Evolutionary conservation across 2,113 vertebrate species (phyloP), one percentile per base, ranked within the genome.

Genomic region (Oxygymnocypris stewartii): DNA sequence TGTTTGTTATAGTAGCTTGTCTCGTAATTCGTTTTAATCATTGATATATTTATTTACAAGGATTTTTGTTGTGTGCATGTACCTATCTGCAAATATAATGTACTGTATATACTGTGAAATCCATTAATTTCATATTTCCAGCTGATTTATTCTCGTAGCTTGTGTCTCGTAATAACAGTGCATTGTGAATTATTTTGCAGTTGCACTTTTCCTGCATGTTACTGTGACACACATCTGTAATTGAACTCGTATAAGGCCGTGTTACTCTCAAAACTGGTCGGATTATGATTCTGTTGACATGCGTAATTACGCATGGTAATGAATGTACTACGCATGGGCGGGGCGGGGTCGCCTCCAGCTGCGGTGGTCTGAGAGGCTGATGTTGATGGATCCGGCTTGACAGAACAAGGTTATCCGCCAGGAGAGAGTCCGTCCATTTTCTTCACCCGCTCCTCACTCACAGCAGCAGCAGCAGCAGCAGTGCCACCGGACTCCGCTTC

Each of bases 391-490:
- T 97, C 92, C 91, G 89, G 90, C 91, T 75, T 95, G 96, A 96
- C 96, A 97, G 96, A 96, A 96, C 93, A 93, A 91, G 94, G 91
- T 90, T 92, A 94, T 91, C 93, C 91, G 91, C 93, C 92, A 79
- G 94, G 93, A 92, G 94, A 94, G 92, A 93, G 91, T 90, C 90
- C 76, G 85, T 73, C 63, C 85, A 80, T 79, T 75, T 86, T 49
- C 85, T 63, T 25, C 79, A 51, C 20, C 23, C 8, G 67, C 25
- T 47, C 18, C 28, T 63, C 25, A 59, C 78, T 23, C 69, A 18
- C 63, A n/a, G 47, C 49, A 9, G 42, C 42, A n/a, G 47, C 28
- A 4, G 65, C 40, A 28, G 80, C 25, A 82, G 80, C 40, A 35
- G 16, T 40, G 47, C 61, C 25, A 28, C 49, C 47, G 20, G 35